Conservation (phyloP, 2,888 invertebrate genomes). For the Drosophila infuscata region DNA sequence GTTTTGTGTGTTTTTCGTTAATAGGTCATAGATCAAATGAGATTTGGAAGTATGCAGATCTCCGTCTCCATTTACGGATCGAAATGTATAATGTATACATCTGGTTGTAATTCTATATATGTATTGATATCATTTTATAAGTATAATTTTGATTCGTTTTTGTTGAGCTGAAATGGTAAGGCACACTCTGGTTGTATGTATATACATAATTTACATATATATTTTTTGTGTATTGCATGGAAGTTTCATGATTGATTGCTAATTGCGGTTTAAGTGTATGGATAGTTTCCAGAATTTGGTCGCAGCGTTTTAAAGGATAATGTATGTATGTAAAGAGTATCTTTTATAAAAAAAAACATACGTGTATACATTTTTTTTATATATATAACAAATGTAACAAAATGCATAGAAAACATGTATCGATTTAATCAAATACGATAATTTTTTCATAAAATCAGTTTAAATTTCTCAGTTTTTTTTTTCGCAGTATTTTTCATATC, state of each 20-base stretch:
- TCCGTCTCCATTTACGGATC: slow-evolving; percentile 9
- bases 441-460: slow-evolving; percentile 33
- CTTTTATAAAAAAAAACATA: neutral
- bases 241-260: slow-evolving; percentile 63
- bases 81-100: slow-evolving; percentile 6
- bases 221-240: slow-evolving; percentile 19
- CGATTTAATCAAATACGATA: slow-evolving; percentile 32
- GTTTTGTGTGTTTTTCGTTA: slow-evolving; percentile 16
- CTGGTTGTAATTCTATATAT: slow-evolving; percentile 32
- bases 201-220: slow-evolving; percentile 9
- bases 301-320: slow-evolving; percentile 36
- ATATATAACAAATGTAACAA: slow-evolving; percentile 25
- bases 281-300: slow-evolving; percentile 51
- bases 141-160: neutral
- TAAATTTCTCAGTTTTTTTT: slow-evolving; percentile 24
- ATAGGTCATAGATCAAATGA: slow-evolving; percentile 39
- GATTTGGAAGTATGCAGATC: slow-evolving; percentile 21
- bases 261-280: slow-evolving; percentile 58
- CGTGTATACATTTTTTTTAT: neutral
- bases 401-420: slow-evolving; percentile 45
- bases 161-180: slow-evolving; percentile 52
- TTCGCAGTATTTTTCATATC: slow-evolving; percentile 34
- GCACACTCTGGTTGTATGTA: slow-evolving; percentile 57
- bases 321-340: slow-evolving; percentile 7
- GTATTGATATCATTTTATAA: slow-evolving; percentile 10